phyloP scores from a whole-genome alignment of 2,888 invertebrate genomes.

The Drosophila greeni region DNA sequence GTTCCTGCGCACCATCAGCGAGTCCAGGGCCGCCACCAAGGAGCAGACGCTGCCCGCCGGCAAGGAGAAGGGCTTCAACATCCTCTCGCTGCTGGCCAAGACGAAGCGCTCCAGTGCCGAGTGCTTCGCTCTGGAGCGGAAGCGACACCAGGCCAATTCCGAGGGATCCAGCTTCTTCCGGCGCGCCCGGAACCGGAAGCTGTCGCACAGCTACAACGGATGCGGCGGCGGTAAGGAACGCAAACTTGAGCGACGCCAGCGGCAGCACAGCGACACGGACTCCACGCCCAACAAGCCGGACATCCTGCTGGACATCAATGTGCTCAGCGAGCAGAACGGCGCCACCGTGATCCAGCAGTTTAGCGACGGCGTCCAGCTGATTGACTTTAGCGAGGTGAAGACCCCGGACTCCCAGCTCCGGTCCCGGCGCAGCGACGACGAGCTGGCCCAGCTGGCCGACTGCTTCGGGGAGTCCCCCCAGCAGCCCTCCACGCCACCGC shows the following conservation, averaged over 20 bases:
- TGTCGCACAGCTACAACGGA: constrained; percentile 78
- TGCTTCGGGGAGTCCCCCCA: constrained; percentile 69
- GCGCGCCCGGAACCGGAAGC: constrained; percentile 76
- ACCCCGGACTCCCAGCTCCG: constrained; percentile 13
- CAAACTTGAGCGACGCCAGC: constrained; percentile 67
- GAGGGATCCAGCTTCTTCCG: constrained; percentile 75
- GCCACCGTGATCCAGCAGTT: constrained; percentile 48
- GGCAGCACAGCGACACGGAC: constrained; percentile 77
- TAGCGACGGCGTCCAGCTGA: constrained; percentile 65
- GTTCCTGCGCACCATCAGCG: constrained; percentile 73
- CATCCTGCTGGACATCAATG: constrained; percentile 77
- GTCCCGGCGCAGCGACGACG: constrained; percentile 51
- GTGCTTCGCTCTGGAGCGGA: constrained; percentile 76
- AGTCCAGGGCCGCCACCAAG: constrained; percentile 50
- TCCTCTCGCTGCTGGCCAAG: constrained; percentile 76
- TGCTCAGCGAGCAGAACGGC: constrained; percentile 71
- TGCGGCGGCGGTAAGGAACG: constrained; percentile 62
- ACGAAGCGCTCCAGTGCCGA: constrained; percentile 77
- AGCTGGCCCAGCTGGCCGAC: constrained; percentile 69
- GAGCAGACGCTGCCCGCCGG: constrained; percentile 46
- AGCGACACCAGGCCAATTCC: constrained; percentile 74
- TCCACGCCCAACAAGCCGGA: constrained; percentile 77
- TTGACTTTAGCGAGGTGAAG: constrained; percentile 65
- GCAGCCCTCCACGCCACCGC: constrained; percentile 75
- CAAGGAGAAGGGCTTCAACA: constrained; percentile 76